A percentile compares a stretch with the other conserved stretches of the same genome.
Evolutionary conservation across 2,888 invertebrate species (phyloP).

Genomic region (Noctua janthe): DNA sequence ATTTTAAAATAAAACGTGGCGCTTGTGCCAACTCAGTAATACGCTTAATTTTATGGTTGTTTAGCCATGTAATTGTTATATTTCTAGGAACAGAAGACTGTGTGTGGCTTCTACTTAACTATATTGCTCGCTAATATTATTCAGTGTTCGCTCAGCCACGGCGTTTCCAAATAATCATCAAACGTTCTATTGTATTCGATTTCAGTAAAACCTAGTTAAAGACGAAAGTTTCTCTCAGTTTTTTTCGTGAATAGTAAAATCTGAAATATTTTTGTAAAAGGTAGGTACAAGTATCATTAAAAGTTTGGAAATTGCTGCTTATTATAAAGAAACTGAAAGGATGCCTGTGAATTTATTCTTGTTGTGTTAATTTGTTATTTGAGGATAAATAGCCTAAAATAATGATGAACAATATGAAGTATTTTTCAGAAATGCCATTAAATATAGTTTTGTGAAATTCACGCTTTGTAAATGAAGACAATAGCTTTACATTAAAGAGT

Average conservation of each 20-base stretch:
- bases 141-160: constrained; percentile 38
- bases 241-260: background rate
- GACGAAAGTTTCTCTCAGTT: background rate
- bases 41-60: constrained; percentile 70
- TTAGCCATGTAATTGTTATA: constrained; percentile 69
- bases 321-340: background rate
- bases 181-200: constrained; percentile 9
- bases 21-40: constrained; percentile 63
- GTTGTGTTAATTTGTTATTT: background rate
- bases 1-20: constrained; percentile 64
- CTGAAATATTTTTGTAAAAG: background rate
- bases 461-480: constrained; percentile 42
- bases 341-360: background rate
- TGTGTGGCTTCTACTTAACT: constrained; percentile 42
- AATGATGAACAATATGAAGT: background rate
- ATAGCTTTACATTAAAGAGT: constrained; percentile 34
- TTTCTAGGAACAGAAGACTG: constrained; percentile 67
- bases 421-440: constrained; percentile 1
- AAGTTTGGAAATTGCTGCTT: constrained; percentile 25
- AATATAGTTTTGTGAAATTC: constrained; percentile 33
- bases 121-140: constrained; percentile 40
- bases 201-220: constrained; percentile 9
- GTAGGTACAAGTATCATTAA: background rate
- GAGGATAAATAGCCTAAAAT: constrained; percentile 1
- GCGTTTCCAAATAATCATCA: constrained; percentile 13